Evolutionary conservation across 23 tunicate species (phyloP).

Genomic region (Clavelina lepadiformis): DNA sequence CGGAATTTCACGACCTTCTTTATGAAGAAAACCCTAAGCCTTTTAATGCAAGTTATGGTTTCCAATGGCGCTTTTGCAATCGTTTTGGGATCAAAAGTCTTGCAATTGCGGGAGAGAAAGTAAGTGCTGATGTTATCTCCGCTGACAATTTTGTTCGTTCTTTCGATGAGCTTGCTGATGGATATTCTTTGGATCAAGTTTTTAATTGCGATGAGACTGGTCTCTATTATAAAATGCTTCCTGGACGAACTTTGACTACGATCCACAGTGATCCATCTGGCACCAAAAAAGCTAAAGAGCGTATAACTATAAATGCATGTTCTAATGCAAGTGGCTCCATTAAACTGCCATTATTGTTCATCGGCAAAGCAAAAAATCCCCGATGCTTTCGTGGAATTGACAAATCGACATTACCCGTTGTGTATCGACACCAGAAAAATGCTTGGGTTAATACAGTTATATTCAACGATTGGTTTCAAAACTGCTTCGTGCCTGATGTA

Average conservation of each 20-base stretch:
- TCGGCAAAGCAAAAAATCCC: conserved; percentile 25
- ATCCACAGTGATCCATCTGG: conserved; percentile 10
- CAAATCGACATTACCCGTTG: conserved; percentile 14
- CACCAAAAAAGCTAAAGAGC: conserved; percentile 6
- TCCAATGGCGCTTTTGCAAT: conserved; percentile 19
- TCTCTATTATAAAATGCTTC: conserved; percentile 7
- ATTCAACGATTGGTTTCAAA: conserved; percentile 19
- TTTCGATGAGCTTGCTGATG: neutral
- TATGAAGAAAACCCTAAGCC: conserved; percentile 13
- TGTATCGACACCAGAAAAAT: conserved; percentile 2
- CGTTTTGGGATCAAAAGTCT: conserved; percentile 11
- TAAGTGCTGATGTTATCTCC: conserved; percentile 2
- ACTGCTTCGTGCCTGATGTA: conserved; percentile 13
- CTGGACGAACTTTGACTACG: conserved; percentile 8
- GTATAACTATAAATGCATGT: conserved; percentile 12
- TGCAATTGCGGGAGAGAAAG: conserved; percentile 1
- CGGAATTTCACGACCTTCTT: conserved; percentile 8
- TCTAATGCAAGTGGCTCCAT: conserved; percentile 22
- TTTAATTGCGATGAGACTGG: conserved; percentile 21
- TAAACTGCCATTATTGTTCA: conserved; percentile 19
- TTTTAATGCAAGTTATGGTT: conserved; percentile 6
- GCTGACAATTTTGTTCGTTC: neutral
- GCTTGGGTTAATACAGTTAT: conserved; percentile 2
- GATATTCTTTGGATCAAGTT: conserved; percentile 8
- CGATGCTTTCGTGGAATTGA: conserved; percentile 11